These are phyloP conservation scores for Spheniscus mendiculus DNA, from an alignment of 2,113 vertebrate species.

Conservation along the genomic window DNA sequence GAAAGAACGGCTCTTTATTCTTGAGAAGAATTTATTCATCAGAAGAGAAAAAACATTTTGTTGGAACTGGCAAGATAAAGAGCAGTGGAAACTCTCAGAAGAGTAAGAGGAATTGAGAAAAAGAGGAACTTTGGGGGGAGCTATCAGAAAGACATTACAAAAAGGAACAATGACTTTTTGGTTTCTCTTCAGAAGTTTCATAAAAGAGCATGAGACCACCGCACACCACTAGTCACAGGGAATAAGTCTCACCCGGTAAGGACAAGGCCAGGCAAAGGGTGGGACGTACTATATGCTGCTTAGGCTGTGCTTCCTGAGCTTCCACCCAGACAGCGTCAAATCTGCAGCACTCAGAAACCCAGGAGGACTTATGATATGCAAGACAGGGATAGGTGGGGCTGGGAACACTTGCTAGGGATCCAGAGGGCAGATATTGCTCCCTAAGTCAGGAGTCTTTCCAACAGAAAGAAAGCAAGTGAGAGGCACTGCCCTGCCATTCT, in stretches of 20 bases:
- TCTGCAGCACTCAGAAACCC: neutral
- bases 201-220: neutral
- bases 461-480: neutral
- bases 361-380: neutral
- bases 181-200: conserved; percentile 14
- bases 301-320: neutral
- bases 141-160: neutral
- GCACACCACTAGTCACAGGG: neutral
- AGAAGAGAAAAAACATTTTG: neutral
- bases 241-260: neutral
- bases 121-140: neutral
- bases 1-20: neutral
- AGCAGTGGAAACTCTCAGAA: conserved; percentile 16
- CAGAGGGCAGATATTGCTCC: neutral
- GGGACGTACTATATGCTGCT: fast-evolving
- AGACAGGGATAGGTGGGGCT: neutral
- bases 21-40: neutral
- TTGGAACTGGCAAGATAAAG: neutral
- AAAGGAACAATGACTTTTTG: conserved; percentile 26
- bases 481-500: neutral
- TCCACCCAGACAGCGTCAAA: neutral
- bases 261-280: neutral
- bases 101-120: conserved; percentile 3
- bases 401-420: neutral
- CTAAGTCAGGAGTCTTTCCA: neutral